Conservation (phyloP, 2,113 vertebrate species). For the Muscicapa adusta region DNA sequence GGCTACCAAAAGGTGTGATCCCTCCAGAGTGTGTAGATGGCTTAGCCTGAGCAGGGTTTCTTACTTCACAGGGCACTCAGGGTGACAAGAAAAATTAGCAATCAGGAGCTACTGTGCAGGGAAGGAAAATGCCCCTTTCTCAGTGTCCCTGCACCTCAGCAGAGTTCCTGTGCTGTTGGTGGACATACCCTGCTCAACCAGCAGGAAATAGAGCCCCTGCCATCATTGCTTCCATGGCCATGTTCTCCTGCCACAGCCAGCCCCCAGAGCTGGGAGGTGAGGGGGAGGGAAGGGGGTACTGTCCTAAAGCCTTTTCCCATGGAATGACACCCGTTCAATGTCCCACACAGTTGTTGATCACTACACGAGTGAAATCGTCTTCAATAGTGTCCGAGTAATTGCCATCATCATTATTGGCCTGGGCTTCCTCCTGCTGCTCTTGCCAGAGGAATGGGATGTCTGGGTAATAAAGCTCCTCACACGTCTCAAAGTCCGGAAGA, state of each 20-base stretch:
- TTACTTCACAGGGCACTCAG: neutral
- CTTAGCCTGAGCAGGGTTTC: neutral
- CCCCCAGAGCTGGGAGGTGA: neutral
- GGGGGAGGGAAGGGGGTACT: neutral
- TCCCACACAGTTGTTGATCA: constrained; percentile 86
- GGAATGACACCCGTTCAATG: neutral
- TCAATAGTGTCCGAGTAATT: constrained; percentile 93
- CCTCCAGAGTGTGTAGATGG: accelerated
- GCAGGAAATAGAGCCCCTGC: neutral
- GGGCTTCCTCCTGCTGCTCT: constrained; percentile 92
- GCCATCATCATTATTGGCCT: constrained; percentile 92
- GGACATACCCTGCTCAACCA: neutral
- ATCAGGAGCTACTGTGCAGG: neutral
- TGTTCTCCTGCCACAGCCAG: neutral
- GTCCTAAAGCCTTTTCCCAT: neutral
- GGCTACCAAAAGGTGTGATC: accelerated
- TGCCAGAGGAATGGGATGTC: constrained; percentile 95
- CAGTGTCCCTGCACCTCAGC: neutral
- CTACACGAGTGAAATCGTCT: constrained; percentile 90
- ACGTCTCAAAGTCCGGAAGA: constrained; percentile 84
- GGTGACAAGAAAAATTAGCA: neutral
- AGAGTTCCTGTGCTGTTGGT: neutral
- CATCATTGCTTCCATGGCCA: neutral
- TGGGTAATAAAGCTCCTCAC: constrained; percentile 87
- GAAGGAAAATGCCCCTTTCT: neutral